phyloP scores from a whole-genome alignment of 2,888 invertebrate genomes.

The Gibbula magus region DNA sequence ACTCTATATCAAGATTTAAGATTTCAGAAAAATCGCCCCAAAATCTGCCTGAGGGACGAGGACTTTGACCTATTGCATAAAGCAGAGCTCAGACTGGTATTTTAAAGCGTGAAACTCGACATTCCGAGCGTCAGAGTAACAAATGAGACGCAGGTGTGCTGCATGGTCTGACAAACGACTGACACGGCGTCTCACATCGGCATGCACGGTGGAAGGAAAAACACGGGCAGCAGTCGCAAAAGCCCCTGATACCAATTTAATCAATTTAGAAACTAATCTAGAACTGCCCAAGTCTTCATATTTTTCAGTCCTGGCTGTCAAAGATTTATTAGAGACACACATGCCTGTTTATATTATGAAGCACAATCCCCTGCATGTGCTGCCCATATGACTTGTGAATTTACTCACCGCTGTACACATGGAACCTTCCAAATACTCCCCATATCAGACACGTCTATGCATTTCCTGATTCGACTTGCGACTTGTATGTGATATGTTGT shows the following conservation, averaged over 20 bases:
- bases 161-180: neutral
- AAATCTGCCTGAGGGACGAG: no score
- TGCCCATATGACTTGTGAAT: slow-evolving; percentile 10
- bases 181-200: neutral
- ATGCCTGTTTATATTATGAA: slow-evolving; percentile 26
- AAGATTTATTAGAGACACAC: slow-evolving; percentile 15
- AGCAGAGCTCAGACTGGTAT: no score
- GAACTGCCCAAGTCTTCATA: slow-evolving; percentile 4
- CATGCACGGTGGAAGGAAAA: neutral
- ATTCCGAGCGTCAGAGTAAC: neutral
- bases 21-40: no score
- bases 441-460: slow-evolving; percentile 23
- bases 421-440: slow-evolving; percentile 21
- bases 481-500: no score
- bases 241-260: slow-evolving; percentile 25
- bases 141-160: neutral
- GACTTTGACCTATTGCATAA: no score
- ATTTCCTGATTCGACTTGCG: neutral
- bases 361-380: neutral
- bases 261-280: slow-evolving; percentile 22
- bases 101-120: no score
- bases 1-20: no score
- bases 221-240: neutral
- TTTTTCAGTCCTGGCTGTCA: slow-evolving; percentile 3
- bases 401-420: slow-evolving; percentile 1